Base-by-base conservation (phyloP, 1,140 invertebrate genomes). In the Coboldia fuscipes region DNA sequence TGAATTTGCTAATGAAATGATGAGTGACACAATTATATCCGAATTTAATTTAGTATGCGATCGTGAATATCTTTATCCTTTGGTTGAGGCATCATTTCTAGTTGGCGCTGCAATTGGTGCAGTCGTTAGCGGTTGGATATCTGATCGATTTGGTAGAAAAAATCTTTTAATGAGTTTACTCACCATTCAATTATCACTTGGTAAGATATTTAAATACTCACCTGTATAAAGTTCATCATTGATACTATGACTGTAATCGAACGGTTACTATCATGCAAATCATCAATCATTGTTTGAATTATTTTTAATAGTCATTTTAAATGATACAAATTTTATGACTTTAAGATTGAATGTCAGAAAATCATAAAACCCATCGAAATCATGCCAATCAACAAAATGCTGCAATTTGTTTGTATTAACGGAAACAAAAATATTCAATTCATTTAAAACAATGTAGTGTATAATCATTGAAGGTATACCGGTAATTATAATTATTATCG, bases 101-200 rank as follows among this genome's bases (percentile, higher is more conserved):
- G 57, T 66, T 15, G 73, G 73, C n/a, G 70, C 75, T 1, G 71
- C 70, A 0, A 46, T 70, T 3, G 73, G 73, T n/a, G 71, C 72
- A 8, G 62, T 76, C 8, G 61, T 72, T 0, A 72, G 70, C 30
- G 72, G 73, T 3, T 65, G 70, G 49, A 63, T 77, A 33, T 75
- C 72, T 9, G 74, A 76, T 47, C 41, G 45, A 43, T 79, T 70
- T 44, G 80, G 80, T 3, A 60, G 80, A 29, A 81, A 82, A 46
- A 61, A 60, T 29, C 72, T 75, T 2, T 47, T 83, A 21, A 69
- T 82, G 54, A 45, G 63, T 2, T 68, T 53, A 24, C 51, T 45
- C 20, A 39, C 38, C n/a, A 42, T 53, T 22, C 51, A 54, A 33
- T 42, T 44, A 5, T 28, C 45, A 18, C 44, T 48, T 10, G 51